Conservation (phyloP, 64 coral and sea anemone species). For the Porites lutea region DNA sequence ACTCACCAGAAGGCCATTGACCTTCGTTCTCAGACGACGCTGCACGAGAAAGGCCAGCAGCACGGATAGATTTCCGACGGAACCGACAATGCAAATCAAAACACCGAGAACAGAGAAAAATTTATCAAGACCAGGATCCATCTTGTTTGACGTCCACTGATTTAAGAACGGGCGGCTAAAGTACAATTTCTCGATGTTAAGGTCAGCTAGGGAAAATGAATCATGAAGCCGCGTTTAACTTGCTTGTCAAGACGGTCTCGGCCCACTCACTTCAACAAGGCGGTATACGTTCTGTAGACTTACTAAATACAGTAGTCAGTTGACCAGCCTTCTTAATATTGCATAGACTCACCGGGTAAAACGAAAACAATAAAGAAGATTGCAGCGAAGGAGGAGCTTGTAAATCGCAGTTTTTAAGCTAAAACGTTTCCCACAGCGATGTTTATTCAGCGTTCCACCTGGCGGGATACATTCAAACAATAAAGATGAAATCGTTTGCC, state of each 20-base stretch:
- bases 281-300: no score
- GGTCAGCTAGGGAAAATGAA: constrained; percentile 12
- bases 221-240: background rate
- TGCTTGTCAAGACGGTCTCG: background rate
- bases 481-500: constrained; percentile 1
- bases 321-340: background rate
- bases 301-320: background rate
- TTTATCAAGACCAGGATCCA: constrained; percentile 2
- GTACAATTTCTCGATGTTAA: constrained; percentile 23
- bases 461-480: constrained; percentile 17
- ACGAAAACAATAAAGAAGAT: background rate
- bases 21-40: constrained; percentile 54
- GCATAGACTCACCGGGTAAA: background rate
- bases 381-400: background rate
- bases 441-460: constrained; percentile 40
- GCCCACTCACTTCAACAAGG: background rate
- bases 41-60: constrained; percentile 56
- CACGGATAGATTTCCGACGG: constrained; percentile 41
- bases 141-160: background rate
- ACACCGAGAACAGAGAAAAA: constrained; percentile 41
- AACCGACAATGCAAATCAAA: constrained; percentile 23
- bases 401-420: constrained; percentile 21
- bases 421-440: constrained; percentile 9
- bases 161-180: background rate
- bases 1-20: constrained; percentile 70